These are phyloP conservation scores for Ancistrus triradiatus DNA, from an alignment of 2,113 vertebrate species.

Conservation along the genomic window DNA sequence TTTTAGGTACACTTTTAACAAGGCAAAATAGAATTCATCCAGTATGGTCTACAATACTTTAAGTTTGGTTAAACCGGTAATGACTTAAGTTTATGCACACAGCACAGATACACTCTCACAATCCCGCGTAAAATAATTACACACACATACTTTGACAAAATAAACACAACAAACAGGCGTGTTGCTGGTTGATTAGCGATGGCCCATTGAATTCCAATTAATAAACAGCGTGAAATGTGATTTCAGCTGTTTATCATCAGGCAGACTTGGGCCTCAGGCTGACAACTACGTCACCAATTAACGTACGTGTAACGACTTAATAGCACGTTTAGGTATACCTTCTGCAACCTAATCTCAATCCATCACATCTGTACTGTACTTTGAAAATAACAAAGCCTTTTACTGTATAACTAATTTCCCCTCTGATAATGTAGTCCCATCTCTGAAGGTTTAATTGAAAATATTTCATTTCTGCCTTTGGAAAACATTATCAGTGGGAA, in stretches of 20 bases:
- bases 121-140: constrained; percentile 3
- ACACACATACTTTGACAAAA: background rate
- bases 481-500: no score
- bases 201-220: background rate
- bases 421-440: no score
- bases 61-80: constrained; percentile 54
- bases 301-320: no score
- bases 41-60: constrained; percentile 49
- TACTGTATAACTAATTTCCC: no score
- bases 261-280: background rate
- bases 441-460: no score
- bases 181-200: background rate
- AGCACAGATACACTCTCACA: constrained; percentile 8
- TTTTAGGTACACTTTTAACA: constrained; percentile 62
- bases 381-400: no score
- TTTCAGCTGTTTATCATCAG: background rate
- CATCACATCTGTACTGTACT: no score
- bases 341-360: no score
- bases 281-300: no score
- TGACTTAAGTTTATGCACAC: constrained; percentile 19
- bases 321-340: no score
- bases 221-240: background rate
- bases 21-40: constrained; percentile 57
- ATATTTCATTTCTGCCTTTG: no score
- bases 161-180: background rate